These are phyloP conservation scores for Podargus strigoides DNA, from an alignment of 2,797 vertebrate species.

Conservation along the genomic window DNA sequence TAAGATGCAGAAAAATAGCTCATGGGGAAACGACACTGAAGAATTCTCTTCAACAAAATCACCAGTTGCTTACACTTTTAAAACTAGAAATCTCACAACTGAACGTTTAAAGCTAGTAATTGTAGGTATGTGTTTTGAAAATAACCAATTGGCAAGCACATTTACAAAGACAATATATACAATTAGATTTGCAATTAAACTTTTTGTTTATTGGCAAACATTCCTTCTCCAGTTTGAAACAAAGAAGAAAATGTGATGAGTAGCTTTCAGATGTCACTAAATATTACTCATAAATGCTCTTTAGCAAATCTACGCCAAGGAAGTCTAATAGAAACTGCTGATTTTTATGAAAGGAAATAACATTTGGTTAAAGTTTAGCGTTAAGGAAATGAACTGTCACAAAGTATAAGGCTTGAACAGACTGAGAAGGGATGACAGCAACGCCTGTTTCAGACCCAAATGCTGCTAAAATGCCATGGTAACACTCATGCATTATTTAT, in stretches of 20 bases:
- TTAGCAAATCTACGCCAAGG: background rate
- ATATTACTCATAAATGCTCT: background rate
- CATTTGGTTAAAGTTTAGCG: slow-evolving; percentile 25
- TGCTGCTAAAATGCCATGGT: slow-evolving; percentile 22
- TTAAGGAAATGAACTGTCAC: slow-evolving; percentile 36
- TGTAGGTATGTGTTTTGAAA: background rate
- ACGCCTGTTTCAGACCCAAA: background rate
- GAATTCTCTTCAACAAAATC: background rate
- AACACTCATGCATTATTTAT: background rate
- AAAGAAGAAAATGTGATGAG: background rate
- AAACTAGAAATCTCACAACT: background rate
- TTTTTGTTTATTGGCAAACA: background rate
- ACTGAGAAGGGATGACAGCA: background rate
- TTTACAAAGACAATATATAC: background rate
- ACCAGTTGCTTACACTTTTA: background rate
- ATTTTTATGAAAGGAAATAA: background rate
- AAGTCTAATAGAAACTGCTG: background rate
- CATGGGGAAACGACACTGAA: background rate
- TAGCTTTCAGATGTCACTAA: background rate
- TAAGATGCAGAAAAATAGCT: background rate
- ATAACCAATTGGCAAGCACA: background rate
- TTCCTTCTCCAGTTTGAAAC: background rate
- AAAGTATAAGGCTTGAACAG: background rate
- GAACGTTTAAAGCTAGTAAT: background rate
- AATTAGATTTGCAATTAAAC: background rate